These are phyloP conservation scores for Caenorhabditis briggsae DNA, from an alignment of 1,140 invertebrate genomes.

Conservation along the genomic window DNA sequence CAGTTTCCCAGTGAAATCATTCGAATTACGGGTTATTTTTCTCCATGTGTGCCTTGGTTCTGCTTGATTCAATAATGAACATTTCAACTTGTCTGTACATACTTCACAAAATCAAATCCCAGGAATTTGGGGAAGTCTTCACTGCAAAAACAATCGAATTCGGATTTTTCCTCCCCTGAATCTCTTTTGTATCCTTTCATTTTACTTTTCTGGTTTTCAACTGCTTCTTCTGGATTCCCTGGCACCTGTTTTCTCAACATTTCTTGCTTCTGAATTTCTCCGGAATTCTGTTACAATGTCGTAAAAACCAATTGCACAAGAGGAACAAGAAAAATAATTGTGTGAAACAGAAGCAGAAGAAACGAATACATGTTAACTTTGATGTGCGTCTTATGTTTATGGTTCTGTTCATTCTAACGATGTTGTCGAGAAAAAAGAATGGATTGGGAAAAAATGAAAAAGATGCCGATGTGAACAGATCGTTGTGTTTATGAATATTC, in stretches of 20 bases:
- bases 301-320: constrained; percentile 22
- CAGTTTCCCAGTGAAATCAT: background rate
- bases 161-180: background rate
- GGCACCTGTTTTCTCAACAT: constrained; percentile 42
- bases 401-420: constrained; percentile 51
- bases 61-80: constrained; percentile 15
- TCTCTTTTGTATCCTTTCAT: background rate
- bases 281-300: constrained; percentile 22
- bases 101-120: no score
- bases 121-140: background rate
- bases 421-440: constrained; percentile 14
- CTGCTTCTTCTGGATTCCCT: background rate
- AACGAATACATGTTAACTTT: constrained; percentile 46
- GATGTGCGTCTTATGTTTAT: constrained; percentile 53
- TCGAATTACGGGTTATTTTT: constrained; percentile 24
- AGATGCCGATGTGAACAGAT: no score
- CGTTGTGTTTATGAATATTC: background rate
- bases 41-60: background rate
- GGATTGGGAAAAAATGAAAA: background rate
- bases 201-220: constrained; percentile 2
- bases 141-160: constrained; percentile 34
- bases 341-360: constrained; percentile 6
- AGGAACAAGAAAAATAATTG: constrained; percentile 10
- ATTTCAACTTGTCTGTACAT: background rate
- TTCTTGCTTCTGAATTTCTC: constrained; percentile 3